Percentiles rank a stretch among this genome's conserved stretches.
phyloP scores from a whole-genome alignment of 2,888 invertebrate species.

The Drosophila quinaria region DNA sequence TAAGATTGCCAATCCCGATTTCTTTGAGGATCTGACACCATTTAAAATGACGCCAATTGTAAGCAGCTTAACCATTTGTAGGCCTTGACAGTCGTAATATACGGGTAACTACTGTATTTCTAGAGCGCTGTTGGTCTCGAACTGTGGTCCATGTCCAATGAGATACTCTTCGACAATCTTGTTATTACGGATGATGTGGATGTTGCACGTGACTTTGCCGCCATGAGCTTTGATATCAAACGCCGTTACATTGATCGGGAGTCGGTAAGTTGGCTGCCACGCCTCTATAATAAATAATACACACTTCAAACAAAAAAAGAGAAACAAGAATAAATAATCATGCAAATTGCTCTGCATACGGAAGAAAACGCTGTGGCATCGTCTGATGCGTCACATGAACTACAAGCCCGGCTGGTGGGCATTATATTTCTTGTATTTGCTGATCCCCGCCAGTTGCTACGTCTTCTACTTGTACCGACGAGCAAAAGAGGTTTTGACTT shows the following conservation, averaged over 20 bases:
- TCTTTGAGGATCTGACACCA: conserved; percentile 96
- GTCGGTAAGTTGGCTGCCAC: conserved; percentile 89
- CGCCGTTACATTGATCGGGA: conserved; percentile 92
- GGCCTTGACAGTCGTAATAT: background rate
- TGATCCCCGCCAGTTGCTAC: conserved; percentile 90
- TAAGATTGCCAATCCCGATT: conserved; percentile 96
- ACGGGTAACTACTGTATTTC: conserved; percentile 24
- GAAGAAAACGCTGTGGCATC: conserved; percentile 91
- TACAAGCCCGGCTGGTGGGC: conserved; percentile 94
- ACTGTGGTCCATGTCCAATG: conserved; percentile 99
- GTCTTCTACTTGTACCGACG: conserved; percentile 89
- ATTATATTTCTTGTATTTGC: conserved; percentile 91
- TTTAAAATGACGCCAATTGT: conserved; percentile 96
- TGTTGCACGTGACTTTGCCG: conserved; percentile 93
- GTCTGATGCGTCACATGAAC: conserved; percentile 90
- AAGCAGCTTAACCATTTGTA: conserved; percentile 85
- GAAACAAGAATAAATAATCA: conserved; percentile 24
- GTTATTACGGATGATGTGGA: conserved; percentile 93
- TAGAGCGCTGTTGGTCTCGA: conserved; percentile 98
- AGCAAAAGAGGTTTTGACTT: conserved; percentile 88
- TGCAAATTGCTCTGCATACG: conserved; percentile 29
- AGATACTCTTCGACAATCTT: conserved; percentile 98
- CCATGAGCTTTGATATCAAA: conserved; percentile 94
- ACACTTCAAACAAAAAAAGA: conserved; percentile 6
- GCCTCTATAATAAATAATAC: background rate